Conservation (phyloP, 1,140 invertebrate genomes). For the Mycetomoellerius zeteki region DNA sequence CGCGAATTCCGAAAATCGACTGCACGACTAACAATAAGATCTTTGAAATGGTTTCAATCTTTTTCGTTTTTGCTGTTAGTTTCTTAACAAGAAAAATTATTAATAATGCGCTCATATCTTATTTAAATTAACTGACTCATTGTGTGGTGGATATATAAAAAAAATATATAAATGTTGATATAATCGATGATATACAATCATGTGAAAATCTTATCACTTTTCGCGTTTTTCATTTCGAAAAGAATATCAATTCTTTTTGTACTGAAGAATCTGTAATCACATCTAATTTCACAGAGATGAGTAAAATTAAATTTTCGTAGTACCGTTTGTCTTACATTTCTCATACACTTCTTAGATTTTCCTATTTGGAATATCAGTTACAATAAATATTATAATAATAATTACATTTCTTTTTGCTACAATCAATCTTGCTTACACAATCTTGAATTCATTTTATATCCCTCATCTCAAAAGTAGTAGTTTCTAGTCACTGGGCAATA, state of each 20-base stretch:
- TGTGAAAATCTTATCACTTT: neutral
- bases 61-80: neutral
- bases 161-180: neutral
- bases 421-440: neutral
- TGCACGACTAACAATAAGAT: slow-evolving; percentile 19
- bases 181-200: neutral
- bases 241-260: neutral
- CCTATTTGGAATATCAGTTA: neutral
- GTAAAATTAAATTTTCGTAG: neutral
- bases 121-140: neutral
- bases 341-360: neutral
- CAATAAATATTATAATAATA: neutral
- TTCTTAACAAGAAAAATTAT: neutral
- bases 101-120: neutral
- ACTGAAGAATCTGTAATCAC: neutral
- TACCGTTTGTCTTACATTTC: neutral
- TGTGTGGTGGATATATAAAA: neutral
- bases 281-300: neutral
- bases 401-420: neutral
- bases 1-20: slow-evolving; percentile 37
- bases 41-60: slow-evolving; percentile 24
- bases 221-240: neutral
- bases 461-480: neutral
- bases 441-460: neutral
- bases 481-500: neutral